phyloP scores from a whole-genome alignment of 1,140 invertebrate genomes.

The Cyphomyrmex costatus region DNA sequence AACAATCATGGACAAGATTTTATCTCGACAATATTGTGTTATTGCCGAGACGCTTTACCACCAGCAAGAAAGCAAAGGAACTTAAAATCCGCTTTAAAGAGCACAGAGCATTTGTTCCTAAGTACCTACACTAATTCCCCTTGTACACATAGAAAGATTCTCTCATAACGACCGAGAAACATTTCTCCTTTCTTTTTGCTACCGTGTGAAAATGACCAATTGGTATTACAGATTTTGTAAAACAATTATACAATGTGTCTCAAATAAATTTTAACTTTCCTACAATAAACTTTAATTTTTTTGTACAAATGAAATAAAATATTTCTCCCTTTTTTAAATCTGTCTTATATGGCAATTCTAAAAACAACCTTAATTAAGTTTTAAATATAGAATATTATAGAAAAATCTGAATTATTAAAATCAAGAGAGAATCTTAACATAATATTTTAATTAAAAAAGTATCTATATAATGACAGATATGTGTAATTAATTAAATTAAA shows the following conservation, averaged over 20 bases:
- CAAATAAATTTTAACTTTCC: background rate
- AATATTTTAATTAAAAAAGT: background rate
- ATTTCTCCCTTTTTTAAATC: background rate
- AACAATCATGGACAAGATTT: background rate
- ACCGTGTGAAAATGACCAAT: background rate
- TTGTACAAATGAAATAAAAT: background rate
- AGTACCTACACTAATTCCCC: conserved; percentile 29
- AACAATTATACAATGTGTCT: background rate
- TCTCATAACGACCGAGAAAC: background rate
- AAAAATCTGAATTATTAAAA: background rate
- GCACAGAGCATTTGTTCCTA: conserved; percentile 14
- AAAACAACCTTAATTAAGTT: background rate
- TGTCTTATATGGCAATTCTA: background rate
- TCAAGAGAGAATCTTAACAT: background rate
- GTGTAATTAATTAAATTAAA: conserved; percentile 4
- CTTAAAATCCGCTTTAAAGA: conserved; percentile 27
- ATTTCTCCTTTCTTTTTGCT: background rate
- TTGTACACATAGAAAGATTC: conserved; percentile 1
- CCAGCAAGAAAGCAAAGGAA: conserved; percentile 6
- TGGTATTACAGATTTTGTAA: background rate
- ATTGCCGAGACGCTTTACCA: background rate
- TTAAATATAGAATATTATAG: background rate
- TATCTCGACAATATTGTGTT: conserved; percentile 20
- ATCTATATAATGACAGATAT: background rate
- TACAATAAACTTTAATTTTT: background rate